Evolutionary conservation across 1,140 invertebrate genomes (phyloP).

Genomic region (Notospermus geniculatus): DNA sequence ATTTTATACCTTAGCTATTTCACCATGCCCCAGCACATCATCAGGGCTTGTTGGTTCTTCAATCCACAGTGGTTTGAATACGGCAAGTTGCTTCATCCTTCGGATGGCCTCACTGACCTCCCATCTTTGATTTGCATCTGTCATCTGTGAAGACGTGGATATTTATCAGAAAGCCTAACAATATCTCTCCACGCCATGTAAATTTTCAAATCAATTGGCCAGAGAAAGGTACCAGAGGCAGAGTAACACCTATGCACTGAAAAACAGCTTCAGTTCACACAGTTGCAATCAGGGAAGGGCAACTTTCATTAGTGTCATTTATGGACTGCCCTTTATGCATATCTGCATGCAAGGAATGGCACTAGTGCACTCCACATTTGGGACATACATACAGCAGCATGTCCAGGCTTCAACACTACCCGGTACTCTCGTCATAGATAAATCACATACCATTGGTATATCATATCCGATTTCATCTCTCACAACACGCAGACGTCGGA

Average conservation of each 20-base stretch:
- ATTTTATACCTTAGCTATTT: constrained; percentile 65
- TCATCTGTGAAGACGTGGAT: constrained; percentile 61
- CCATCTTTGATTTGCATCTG: constrained; percentile 92
- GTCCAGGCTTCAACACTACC: no score
- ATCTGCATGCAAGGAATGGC: no score
- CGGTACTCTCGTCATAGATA: constrained; percentile 1
- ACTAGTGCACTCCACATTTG: no score
- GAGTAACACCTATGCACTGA: no score
- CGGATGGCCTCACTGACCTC: constrained; percentile 78
- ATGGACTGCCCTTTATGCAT: no score
- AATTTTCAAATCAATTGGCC: no score
- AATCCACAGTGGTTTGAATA: constrained; percentile 81
- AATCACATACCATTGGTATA: constrained; percentile 64
- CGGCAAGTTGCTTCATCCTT: constrained; percentile 77
- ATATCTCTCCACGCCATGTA: not conserved
- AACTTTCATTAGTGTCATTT: no score
- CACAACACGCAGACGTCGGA: constrained; percentile 68
- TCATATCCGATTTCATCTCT: constrained; percentile 74
- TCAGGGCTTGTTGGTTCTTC: constrained; percentile 92
- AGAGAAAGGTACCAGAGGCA: no score
- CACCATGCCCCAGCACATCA: constrained; percentile 80
- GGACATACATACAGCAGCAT: no score
- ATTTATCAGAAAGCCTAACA: not conserved
- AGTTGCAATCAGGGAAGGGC: not conserved
- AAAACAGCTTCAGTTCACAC: no score